A percentile compares a stretch with the other conserved stretches of the same genome.
Evolutionary conservation across 2,113 vertebrate species (phyloP).

Genomic region (Macheiramphus alcinus): DNA sequence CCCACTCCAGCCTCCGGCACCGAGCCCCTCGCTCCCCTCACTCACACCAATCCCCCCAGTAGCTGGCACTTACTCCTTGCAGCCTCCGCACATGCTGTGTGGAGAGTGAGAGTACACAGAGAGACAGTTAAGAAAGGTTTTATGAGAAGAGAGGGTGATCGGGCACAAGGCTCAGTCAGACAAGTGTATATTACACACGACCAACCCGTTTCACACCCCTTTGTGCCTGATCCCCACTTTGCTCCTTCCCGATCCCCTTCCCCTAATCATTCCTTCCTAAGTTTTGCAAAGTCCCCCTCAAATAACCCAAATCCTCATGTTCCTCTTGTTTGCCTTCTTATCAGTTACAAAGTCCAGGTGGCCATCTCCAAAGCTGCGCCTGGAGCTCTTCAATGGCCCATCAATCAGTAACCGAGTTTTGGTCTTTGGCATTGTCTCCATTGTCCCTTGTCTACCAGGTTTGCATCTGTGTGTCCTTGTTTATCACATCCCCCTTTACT

Average conservation of each 20-base stretch:
- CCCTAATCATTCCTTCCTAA: background rate
- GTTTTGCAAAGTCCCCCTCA: background rate
- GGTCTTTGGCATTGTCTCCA: background rate
- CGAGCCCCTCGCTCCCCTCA: background rate
- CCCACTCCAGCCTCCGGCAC: accelerated
- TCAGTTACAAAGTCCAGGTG: background rate
- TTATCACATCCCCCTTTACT: background rate
- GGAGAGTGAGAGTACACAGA: background rate
- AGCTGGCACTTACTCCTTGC: background rate
- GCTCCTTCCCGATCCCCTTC: background rate
- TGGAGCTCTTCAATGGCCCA: background rate
- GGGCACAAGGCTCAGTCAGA: accelerated
- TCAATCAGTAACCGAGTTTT: background rate
- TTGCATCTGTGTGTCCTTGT: background rate
- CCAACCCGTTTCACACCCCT: background rate
- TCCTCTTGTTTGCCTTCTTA: background rate
- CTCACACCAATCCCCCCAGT: background rate
- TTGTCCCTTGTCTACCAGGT: background rate
- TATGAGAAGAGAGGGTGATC: background rate
- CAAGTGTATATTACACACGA: background rate
- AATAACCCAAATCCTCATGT: background rate
- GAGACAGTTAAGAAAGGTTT: background rate
- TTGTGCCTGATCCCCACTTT: background rate
- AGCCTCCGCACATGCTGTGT: accelerated
- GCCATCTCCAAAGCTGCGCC: background rate